Percentiles rank a stretch among this genome's conserved stretches.
Conservation (phyloP, 2,113 vertebrate species). For the Reinhardtius hippoglossoides region DNA sequence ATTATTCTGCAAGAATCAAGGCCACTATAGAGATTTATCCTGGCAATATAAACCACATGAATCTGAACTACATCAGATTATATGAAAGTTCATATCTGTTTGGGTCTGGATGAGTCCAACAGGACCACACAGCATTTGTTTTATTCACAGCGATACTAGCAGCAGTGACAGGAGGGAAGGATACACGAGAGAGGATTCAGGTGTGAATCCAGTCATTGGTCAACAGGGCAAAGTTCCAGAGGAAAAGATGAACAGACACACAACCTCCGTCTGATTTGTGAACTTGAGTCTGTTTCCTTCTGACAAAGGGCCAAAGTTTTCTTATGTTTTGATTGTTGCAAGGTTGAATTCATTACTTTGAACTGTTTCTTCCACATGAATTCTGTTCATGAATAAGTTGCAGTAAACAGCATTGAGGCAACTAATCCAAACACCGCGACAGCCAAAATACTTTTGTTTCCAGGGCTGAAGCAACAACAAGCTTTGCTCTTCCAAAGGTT, state of each 20-base stretch:
- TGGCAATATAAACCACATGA: neutral
- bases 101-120: neutral
- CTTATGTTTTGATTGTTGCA: slow-evolving; percentile 2
- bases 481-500: slow-evolving; percentile 22
- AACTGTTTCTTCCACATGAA: slow-evolving; percentile 17
- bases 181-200: slow-evolving; percentile 26
- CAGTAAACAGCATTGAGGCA: slow-evolving; percentile 36
- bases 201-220: slow-evolving; percentile 23
- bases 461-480: slow-evolving; percentile 12
- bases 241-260: slow-evolving; percentile 29
- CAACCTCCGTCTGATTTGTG: slow-evolving; percentile 37
- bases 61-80: slow-evolving; percentile 24
- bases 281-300: slow-evolving; percentile 19
- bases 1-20: neutral
- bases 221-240: slow-evolving; percentile 23
- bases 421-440: slow-evolving; percentile 22
- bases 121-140: slow-evolving; percentile 4
- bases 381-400: slow-evolving; percentile 32
- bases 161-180: slow-evolving; percentile 22
- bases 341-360: slow-evolving; percentile 8
- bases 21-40: neutral
- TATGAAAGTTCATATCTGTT: slow-evolving; percentile 30
- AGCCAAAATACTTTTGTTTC: slow-evolving; percentile 44
- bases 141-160: slow-evolving; percentile 13
- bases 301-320: slow-evolving; percentile 6